These are phyloP conservation scores for Nothocercus nigrocapillus DNA, from an alignment of 2,113 vertebrate genomes.

Conservation along the genomic window DNA sequence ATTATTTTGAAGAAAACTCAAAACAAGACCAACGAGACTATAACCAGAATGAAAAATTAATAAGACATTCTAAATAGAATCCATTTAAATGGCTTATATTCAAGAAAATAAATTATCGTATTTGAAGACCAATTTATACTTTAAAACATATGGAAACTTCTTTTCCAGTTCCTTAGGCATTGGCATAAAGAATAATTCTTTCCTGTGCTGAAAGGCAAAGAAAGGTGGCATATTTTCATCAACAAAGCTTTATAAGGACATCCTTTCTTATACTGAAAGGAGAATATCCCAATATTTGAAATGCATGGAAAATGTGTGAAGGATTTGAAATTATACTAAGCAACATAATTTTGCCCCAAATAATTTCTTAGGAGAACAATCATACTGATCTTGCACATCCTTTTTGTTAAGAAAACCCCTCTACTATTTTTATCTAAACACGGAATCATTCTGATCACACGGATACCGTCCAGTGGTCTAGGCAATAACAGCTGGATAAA, in stretches of 20 bases:
- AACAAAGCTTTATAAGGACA: neutral
- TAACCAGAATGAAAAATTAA: conserved; percentile 41
- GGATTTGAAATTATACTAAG: neutral
- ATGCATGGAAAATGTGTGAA: neutral
- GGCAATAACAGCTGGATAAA: neutral
- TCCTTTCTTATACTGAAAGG: neutral
- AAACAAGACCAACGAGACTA: conserved; percentile 15
- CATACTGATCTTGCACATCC: rapidly evolving
- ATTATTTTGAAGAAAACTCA: conserved; percentile 24
- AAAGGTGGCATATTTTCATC: neutral
- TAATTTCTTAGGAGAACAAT: neutral
- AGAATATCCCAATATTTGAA: neutral
- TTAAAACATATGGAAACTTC: conserved; percentile 28
- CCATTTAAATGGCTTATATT: neutral
- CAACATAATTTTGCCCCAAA: neutral
- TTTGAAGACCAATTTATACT: conserved; percentile 1
- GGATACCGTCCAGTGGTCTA: neutral
- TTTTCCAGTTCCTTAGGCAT: neutral
- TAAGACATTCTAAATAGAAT: neutral
- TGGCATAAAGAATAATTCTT: neutral
- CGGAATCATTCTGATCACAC: neutral
- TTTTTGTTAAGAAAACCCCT: neutral
- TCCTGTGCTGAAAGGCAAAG: neutral
- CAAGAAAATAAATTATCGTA: neutral
- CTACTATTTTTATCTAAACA: neutral